Conservation (phyloP, 2,888 invertebrate genomes). For the Trisateles emortualis region DNA sequence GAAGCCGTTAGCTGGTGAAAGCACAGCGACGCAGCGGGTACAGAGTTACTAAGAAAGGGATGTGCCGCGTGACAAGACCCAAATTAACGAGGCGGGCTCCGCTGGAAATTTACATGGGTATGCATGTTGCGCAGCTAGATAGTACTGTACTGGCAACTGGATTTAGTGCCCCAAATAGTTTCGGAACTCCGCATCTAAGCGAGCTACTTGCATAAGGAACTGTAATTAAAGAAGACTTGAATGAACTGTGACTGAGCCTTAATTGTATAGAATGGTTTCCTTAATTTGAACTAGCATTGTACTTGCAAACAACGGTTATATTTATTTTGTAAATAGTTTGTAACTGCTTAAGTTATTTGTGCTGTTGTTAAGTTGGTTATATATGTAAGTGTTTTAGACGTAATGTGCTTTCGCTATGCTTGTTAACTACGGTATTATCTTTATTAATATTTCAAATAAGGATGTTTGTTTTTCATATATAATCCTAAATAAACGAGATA, state of each 20-base stretch:
- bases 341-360: conserved; percentile 26
- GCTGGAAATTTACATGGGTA: conserved; percentile 81
- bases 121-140: conserved; percentile 79
- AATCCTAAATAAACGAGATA: too few species aligned
- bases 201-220: conserved; percentile 63
- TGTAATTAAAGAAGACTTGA: conserved; percentile 76
- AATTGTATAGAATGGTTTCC: conserved; percentile 53
- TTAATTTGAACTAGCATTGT: conserved; percentile 40
- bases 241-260: conserved; percentile 61
- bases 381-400: conserved; percentile 10
- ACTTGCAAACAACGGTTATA: conserved; percentile 26
- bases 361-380: conserved; percentile 16
- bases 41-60: conserved; percentile 80
- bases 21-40: conserved; percentile 53
- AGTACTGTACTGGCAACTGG: conserved; percentile 68
- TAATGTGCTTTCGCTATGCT: neutral
- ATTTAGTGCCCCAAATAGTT: conserved; percentile 82
- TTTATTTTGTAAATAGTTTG: conserved; percentile 23
- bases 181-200: conserved; percentile 63
- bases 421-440: neutral
- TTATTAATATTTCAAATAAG: neutral
- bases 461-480: too few species aligned
- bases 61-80: conserved; percentile 78
- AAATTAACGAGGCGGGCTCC: conserved; percentile 78
- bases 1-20: conserved; percentile 61